These are phyloP conservation scores for Pimpla rufipes DNA, from an alignment of 2,888 invertebrate species.

Conservation along the genomic window DNA sequence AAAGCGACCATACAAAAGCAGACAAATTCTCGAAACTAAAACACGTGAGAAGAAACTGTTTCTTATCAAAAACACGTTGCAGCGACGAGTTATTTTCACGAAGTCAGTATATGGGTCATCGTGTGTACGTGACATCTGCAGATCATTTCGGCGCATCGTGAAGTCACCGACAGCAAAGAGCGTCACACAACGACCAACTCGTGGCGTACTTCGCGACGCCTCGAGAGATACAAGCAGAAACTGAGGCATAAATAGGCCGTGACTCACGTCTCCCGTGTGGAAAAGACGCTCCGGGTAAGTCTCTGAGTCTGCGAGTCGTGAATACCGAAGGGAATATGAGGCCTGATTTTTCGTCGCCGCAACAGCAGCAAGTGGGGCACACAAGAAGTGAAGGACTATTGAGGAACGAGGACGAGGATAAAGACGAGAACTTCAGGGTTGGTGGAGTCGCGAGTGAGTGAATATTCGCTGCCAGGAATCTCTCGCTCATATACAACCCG, in stretches of 20 bases:
- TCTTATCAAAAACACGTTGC: no score
- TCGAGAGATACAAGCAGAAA: neutral
- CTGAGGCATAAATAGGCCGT: neutral
- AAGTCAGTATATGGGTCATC: neutral
- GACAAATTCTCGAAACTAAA: no score
- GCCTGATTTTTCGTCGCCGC: constrained; percentile 3
- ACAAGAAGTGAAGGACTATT: constrained; percentile 17
- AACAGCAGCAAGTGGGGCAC: constrained; percentile 8
- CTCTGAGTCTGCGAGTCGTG: constrained; percentile 16
- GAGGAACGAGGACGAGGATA: neutral
- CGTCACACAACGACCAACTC: constrained; percentile 5
- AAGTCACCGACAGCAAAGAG: constrained; percentile 9
- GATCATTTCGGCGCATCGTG: neutral
- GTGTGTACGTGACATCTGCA: constrained; percentile 23
- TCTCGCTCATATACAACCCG: constrained; percentile 51
- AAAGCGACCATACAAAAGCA: no score
- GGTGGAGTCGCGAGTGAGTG: constrained; percentile 14
- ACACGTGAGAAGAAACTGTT: no score
- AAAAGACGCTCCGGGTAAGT: neutral
- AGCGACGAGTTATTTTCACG: neutral
- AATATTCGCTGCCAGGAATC: constrained; percentile 34
- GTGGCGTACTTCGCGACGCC: neutral
- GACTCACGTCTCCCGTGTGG: constrained; percentile 18
- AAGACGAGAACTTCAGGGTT: constrained; percentile 8
- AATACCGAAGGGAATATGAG: constrained; percentile 14